Evolutionary conservation across 2,113 vertebrate genomes (phyloP), one percentile per base, ranked within the genome.

Genomic region (Sorex araneus): DNA sequence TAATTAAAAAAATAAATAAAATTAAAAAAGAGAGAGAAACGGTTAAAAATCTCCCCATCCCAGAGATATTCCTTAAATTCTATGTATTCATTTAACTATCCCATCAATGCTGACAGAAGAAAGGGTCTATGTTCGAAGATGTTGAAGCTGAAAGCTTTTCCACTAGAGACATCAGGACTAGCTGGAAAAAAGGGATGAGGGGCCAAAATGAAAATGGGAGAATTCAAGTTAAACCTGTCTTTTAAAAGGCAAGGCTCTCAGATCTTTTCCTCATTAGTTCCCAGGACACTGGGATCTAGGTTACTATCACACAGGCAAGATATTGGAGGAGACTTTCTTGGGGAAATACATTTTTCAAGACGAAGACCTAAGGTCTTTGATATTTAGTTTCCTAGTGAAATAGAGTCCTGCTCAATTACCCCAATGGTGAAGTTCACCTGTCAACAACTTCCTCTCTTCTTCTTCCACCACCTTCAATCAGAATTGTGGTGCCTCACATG

Each of bases 51-150:
- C 6, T 84, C 11, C 32, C n/a, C 18, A 75, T 57, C 28, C 27
- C 32, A 70, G 30, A 67, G 54, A 60, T 69, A 76, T 63, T 80
- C 27, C 30, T 87, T 43, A 85, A 85, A 36, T 8, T 34, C 12
- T 73, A 3, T 71, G 15, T 7, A 80, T 60, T 71, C 40, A 47
- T 18, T 11, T 79, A 79, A 69, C 50, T 54, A 50, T 47, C 23
- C 13, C 28, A 6, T 21, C 63, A 23, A 64, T 69, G 67, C 67
- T 57, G 47, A 8, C 66, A 88, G 78, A 92, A 69, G 70, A 80
- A 8, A 93, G 27, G 92, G 3, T 28, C 69, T 78, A 84, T 80
- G 50, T 25, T 94, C 43, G 85, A 54, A 90, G 70, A 83, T 80
- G 40, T 40, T 85, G 57, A 94, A 70, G 6, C 32, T 75, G 40